phyloP scores from a whole-genome alignment of 2,888 invertebrate genomes.

The Zele albiditarsus region DNA sequence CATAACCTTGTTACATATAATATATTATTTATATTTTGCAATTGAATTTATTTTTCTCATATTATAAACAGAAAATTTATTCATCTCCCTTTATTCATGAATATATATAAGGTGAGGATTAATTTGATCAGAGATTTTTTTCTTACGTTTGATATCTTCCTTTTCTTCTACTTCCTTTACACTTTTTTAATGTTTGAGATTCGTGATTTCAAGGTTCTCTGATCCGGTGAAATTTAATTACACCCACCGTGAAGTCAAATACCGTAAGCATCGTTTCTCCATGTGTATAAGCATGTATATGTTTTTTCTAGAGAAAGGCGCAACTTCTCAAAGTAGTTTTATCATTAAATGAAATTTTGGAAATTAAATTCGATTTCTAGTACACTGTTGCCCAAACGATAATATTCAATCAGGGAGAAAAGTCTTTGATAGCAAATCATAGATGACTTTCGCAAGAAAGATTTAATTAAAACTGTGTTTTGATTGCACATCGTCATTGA shows the following conservation, averaged over 20 bases:
- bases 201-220: not conserved
- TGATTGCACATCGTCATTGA: no score
- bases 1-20: not conserved
- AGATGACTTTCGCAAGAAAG: no score
- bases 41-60: not conserved
- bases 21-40: not conserved
- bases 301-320: slow-evolving; percentile 13
- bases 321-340: not conserved
- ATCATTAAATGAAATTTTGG: no score
- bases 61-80: no score
- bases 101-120: no score
- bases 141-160: not conserved
- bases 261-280: slow-evolving; percentile 23
- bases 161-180: not conserved
- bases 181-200: not conserved
- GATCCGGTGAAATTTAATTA: slow-evolving; percentile 34
- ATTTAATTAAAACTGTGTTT: no score
- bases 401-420: no score
- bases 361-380: no score
- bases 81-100: no score
- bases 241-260: slow-evolving; percentile 27
- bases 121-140: no score
- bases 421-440: no score
- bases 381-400: no score
- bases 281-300: not conserved